These are phyloP conservation scores for Potamarius usumacintae DNA, from an alignment of 2,113 vertebrate genomes.

Conservation along the genomic window DNA sequence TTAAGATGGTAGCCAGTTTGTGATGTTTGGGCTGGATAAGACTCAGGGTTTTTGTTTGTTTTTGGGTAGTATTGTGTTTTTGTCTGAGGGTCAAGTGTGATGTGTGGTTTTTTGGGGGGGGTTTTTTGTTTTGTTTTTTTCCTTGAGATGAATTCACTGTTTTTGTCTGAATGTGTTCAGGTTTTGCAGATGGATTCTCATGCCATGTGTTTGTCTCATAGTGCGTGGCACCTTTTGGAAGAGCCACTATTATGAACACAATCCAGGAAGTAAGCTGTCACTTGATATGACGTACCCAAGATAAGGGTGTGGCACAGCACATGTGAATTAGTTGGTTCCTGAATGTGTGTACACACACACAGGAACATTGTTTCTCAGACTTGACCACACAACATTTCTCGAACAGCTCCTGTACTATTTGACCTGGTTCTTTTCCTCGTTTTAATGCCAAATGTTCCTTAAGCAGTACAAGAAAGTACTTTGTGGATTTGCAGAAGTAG, in stretches of 20 bases:
- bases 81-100: background rate
- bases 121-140: background rate
- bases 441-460: background rate
- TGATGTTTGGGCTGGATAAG: background rate
- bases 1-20: background rate
- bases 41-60: background rate
- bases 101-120: too few relatives aligned
- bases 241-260: background rate
- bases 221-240: background rate
- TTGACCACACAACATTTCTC: background rate
- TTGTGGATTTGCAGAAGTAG: background rate
- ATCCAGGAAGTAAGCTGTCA: background rate
- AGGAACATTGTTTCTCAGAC: background rate
- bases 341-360: conserved; percentile 11
- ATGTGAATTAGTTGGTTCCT: background rate
- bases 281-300: background rate
- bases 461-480: background rate
- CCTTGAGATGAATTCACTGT: background rate
- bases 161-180: background rate
- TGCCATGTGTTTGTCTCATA: background rate
- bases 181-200: too few relatives aligned
- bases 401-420: background rate
- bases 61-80: background rate
- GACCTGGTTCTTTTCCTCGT: background rate
- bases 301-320: background rate